Evolutionary conservation across 2,797 vertebrate genomes (phyloP), one percentile per base, ranked within the genome.

Genomic region (Chelon auratus): DNA sequence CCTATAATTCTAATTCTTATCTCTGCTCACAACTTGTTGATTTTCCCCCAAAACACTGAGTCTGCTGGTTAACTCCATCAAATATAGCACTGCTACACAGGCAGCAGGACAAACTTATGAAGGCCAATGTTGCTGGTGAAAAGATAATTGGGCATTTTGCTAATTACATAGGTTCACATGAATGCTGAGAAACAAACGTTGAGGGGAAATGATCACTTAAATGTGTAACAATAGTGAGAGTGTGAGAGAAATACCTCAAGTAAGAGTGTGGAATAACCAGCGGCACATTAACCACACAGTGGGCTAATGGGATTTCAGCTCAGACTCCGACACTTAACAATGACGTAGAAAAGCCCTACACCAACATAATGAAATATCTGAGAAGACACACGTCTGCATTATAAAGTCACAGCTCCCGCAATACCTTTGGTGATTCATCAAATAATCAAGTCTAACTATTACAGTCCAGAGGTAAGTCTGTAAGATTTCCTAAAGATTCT

Each of bases 391-490:
- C 20, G 4, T 1, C 51, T 59, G 40, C 60, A 18, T 78, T 30
- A 56, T 18, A 75, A 57, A 9, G 15, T 62, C 47, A 53, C 64
- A 78, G 69, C 65, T 75, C 69, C 48, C 73, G 78, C 77, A 91
- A 86, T 82, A 76, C 87, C 84, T 92, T 88, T 89, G 89, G 89
- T 86, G 82, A 82, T 71, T 78, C 72, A 63, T 83, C 51, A 78
- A 42, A 87, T 78, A 60, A 60, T 63, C 11, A 65, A 63, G 62
- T 75, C 8, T 39, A 47, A 68, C 6, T 39, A 48, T 48, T 66
- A 67, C 70, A 79, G 63, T 79, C 63, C 57, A 62, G 84, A 90
- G 88, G 84, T 89, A 88, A 85, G 69, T 74, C 72, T 81, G 87
- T 82, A 53, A 70, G 76, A 74, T 56, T 42, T 53, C 62, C 20